Conservation (phyloP, 2,888 invertebrate species). For the Polyploca ridens region DNA sequence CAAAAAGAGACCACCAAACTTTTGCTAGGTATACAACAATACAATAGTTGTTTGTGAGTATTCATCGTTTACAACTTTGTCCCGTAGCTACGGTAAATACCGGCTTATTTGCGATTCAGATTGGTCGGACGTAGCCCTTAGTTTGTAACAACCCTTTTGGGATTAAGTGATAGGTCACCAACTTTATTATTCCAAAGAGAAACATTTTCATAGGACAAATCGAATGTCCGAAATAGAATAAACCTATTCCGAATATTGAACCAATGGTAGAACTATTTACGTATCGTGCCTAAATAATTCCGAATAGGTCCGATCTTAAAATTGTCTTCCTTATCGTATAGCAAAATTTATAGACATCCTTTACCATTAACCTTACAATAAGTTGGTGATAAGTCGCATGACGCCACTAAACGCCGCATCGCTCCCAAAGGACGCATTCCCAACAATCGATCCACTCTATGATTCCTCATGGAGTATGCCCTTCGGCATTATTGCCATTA, state of each 20-base stretch:
- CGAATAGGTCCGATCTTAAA: no score
- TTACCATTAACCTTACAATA: not conserved
- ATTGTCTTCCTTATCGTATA: not conserved
- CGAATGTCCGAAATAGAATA: conserved; percentile 2
- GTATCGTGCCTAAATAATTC: no score
- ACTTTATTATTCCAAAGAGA: conserved; percentile 9
- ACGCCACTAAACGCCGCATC: not conserved
- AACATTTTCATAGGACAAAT: conserved; percentile 8
- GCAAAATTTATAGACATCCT: not conserved
- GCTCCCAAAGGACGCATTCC: not conserved
- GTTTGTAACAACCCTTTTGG: conserved; percentile 34
- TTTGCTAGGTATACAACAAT: not conserved
- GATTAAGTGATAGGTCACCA: conserved; percentile 30
- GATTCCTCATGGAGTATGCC: conserved; percentile 24
- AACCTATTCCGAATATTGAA: not conserved
- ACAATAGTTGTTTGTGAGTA: conserved; percentile 6
- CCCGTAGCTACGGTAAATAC: conserved; percentile 28
- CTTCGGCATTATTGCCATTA: conserved; percentile 1
- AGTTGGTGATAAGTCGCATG: not conserved
- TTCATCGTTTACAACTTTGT: conserved; percentile 32
- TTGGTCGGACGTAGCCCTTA: conserved; percentile 24
- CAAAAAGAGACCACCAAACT: not conserved
- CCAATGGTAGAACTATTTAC: not conserved
- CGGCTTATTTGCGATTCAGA: conserved; percentile 51
- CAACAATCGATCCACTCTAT: conserved; percentile 10